phyloP scores from a whole-genome alignment of 2,888 invertebrate species.

The Cheilosia urbana region DNA sequence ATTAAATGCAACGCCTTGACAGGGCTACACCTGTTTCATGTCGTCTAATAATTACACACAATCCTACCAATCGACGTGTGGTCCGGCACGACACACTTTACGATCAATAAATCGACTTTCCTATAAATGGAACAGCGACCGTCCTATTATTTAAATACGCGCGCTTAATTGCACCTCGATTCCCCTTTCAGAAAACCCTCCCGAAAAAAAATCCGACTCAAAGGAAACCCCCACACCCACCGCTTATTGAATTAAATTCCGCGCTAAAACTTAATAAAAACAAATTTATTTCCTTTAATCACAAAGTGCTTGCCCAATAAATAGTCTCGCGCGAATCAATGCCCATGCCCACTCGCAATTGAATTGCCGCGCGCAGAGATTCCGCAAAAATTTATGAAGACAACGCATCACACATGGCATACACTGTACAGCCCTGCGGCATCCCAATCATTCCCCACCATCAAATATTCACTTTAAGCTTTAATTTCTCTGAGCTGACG shows the following conservation, averaged over 20 bases:
- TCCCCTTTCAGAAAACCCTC: constrained; percentile 8
- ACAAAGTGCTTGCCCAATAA: constrained; percentile 67
- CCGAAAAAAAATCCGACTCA: not conserved
- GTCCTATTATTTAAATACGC: constrained; percentile 50
- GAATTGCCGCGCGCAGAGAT: constrained; percentile 41
- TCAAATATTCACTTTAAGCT: constrained; percentile 69
- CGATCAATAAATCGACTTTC: constrained; percentile 26
- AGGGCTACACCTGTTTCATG: not conserved
- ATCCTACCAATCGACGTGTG: constrained; percentile 5
- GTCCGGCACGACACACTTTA: constrained; percentile 33
- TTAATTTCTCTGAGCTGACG: constrained; percentile 47
- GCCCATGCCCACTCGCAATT: constrained; percentile 68
- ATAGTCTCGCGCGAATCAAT: constrained; percentile 53
- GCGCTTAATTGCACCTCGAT: constrained; percentile 36
- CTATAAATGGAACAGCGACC: constrained; percentile 2
- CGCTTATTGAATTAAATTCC: constrained; percentile 70
- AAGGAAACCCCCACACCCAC: not conserved
- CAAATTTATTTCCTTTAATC: constrained; percentile 72
- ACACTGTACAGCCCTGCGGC: constrained; percentile 52
- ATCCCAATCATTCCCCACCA: constrained; percentile 58
- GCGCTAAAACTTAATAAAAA: constrained; percentile 69
- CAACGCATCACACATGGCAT: constrained; percentile 68
- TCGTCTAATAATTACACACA: constrained; percentile 6
- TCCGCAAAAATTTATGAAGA: constrained; percentile 64
- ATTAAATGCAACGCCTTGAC: constrained; percentile 15